phyloP scores from a whole-genome alignment of 2,888 invertebrate species.

The Monoplex corrugatus region DNA sequence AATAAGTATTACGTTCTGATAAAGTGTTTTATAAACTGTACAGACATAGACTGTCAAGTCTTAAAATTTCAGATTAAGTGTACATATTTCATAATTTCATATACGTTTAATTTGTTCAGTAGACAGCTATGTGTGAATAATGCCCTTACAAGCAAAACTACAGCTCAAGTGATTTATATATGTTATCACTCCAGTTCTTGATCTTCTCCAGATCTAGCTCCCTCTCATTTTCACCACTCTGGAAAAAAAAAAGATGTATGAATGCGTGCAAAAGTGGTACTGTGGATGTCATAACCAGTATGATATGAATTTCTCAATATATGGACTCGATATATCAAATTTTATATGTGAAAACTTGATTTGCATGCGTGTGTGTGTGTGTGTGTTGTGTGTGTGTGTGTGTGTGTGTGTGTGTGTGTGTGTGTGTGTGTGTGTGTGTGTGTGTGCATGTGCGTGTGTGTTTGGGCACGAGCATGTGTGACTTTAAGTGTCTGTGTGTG shows the following conservation, averaged over 20 bases:
- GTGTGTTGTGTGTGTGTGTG: neutral
- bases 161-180: neutral
- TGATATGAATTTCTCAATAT: too few relatives aligned
- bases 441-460: neutral
- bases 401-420: neutral
- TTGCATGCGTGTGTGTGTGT: neutral
- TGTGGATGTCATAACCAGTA: neutral
- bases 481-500: neutral
- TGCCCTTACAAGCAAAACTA: too few relatives aligned
- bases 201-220: neutral
- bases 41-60: too few relatives aligned
- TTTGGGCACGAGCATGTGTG: neutral
- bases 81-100: too few relatives aligned
- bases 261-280: neutral
- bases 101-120: too few relatives aligned
- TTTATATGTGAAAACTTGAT: neutral
- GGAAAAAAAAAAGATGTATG: neutral
- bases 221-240: too few relatives aligned
- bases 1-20: too few relatives aligned
- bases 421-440: neutral
- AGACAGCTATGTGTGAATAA: too few relatives aligned
- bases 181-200: neutral
- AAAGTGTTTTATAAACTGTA: too few relatives aligned
- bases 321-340: too few relatives aligned
- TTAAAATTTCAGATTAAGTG: too few relatives aligned